Percentiles rank a stretch among this genome's conserved stretches.
phyloP scores from a whole-genome alignment of 2,797 vertebrate species.

The Meriones psammophilus region DNA sequence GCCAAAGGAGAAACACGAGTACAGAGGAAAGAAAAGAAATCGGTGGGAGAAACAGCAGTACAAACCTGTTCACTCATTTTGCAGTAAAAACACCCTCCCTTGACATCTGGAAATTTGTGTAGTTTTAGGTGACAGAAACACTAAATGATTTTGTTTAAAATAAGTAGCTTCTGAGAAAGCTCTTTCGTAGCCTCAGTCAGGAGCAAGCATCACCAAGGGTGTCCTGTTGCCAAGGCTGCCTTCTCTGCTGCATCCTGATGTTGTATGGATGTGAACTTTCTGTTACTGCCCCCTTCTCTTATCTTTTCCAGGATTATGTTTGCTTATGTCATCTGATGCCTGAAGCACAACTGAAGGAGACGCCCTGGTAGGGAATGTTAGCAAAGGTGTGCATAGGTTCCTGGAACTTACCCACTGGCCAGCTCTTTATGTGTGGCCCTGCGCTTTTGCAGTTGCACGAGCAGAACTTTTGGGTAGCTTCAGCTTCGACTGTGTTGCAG shows the following conservation, averaged over 20 bases:
- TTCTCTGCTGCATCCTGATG: background rate
- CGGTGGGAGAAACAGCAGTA: background rate
- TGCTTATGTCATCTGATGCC: background rate
- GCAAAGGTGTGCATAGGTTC: fast-evolving
- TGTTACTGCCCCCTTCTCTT: background rate
- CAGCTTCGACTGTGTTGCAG: background rate
- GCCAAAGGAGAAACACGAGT: background rate
- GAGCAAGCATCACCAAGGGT: background rate
- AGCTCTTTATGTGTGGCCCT: background rate
- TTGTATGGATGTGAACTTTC: background rate
- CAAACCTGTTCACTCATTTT: slow-evolving; percentile 56
- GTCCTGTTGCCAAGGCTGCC: background rate
- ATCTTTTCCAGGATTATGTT: background rate
- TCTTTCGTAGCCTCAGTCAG: background rate
- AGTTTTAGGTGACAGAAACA: slow-evolving; percentile 42
- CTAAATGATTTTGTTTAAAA: background rate
- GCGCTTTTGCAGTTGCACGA: fast-evolving
- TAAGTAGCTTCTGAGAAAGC: background rate
- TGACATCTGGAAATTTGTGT: slow-evolving; percentile 19
- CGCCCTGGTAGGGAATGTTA: background rate
- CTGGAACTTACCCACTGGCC: background rate
- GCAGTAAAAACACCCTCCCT: slow-evolving; percentile 26
- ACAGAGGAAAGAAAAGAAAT: slow-evolving; percentile 10
- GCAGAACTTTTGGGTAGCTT: background rate
- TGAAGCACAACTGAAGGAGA: background rate